phyloP scores from a whole-genome alignment of 2,113 vertebrate genomes.

The Syrrhaptes paradoxus region DNA sequence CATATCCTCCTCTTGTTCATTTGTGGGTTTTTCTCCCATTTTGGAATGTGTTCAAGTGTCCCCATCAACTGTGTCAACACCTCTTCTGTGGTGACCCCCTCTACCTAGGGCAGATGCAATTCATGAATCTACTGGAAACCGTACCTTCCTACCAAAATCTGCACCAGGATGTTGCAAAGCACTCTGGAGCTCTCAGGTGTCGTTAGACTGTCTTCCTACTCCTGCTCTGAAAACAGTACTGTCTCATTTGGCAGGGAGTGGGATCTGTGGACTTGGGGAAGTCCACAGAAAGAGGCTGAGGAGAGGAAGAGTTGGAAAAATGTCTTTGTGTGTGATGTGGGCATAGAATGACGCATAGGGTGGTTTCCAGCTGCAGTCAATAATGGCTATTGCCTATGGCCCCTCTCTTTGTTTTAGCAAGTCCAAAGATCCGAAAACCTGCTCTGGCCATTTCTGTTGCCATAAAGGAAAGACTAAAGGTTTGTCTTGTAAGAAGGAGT shows the following conservation, averaged over 20 bases:
- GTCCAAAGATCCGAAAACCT: neutral
- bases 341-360: fast-evolving
- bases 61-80: neutral
- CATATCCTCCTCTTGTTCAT: neutral
- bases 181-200: neutral
- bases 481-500: neutral
- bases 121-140: neutral
- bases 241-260: neutral
- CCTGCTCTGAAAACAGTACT: neutral
- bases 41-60: neutral
- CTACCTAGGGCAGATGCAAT: neutral
- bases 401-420: neutral
- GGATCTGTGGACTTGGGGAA: neutral
- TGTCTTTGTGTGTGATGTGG: neutral
- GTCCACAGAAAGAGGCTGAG: neutral
- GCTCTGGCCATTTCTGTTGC: neutral
- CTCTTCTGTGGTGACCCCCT: neutral
- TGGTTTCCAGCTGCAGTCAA: neutral
- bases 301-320: neutral
- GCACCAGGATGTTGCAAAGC: neutral
- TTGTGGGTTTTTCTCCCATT: neutral
- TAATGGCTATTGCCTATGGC: neutral
- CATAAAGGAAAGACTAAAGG: neutral
- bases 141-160: neutral
- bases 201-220: neutral